Conservation (phyloP, 2,888 invertebrate species). For the Congeria kusceri region DNA sequence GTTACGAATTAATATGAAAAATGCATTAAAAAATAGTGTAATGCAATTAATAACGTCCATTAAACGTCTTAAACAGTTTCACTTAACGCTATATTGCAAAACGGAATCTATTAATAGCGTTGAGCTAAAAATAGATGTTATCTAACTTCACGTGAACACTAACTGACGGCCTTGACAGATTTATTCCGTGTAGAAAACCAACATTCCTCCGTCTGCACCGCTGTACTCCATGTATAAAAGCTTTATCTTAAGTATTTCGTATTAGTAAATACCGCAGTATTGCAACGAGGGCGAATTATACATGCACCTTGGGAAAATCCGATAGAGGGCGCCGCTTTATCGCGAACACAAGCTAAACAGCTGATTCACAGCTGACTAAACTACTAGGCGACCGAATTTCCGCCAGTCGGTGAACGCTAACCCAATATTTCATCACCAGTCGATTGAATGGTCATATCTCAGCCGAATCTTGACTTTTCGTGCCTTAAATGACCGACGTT, state of each 20-base stretch:
- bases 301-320: constrained; percentile 48
- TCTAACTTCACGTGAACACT: constrained; percentile 35
- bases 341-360: constrained; percentile 53
- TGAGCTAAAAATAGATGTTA: constrained; percentile 21
- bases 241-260: not conserved
- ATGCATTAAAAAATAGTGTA: no score
- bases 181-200: constrained; percentile 16
- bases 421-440: constrained; percentile 4
- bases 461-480: constrained; percentile 18
- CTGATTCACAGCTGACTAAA: constrained; percentile 66
- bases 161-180: constrained; percentile 6
- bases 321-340: constrained; percentile 51
- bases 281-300: not conserved
- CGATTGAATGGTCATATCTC: no score
- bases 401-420: not conserved
- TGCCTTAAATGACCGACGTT: no score
- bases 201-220: not conserved
- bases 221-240: not conserved
- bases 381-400: constrained; percentile 47
- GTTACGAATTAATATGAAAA: no score
- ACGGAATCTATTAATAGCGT: no score
- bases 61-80: no score
- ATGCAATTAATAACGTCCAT: no score
- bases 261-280: not conserved
- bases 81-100: no score